Base-by-base conservation (phyloP, 2,888 invertebrate species). In the Mesopsocus fuscifrons region DNA sequence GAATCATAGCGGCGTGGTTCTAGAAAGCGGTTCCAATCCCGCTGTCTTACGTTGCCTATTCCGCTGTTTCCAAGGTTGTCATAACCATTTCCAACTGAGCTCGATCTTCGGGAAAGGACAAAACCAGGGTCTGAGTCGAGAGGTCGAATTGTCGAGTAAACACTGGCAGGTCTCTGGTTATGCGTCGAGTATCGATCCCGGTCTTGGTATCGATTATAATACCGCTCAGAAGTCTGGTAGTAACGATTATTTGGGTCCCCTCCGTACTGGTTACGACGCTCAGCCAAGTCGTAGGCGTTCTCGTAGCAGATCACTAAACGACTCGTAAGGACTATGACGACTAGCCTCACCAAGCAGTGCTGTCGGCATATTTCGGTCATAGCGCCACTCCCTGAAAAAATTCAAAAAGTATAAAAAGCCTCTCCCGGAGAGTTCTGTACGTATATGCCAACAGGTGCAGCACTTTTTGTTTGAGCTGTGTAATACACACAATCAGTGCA, bases 1-100 rank as follows among this genome's bases (percentile, higher is more conserved):
- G 38, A 38, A 38, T 38, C 17, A 38, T 20, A 9, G 17, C 30
- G 9, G n/a, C n/a, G n/a, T n/a, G n/a, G n/a, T n/a, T n/a, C n/a
- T n/a, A n/a, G n/a, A n/a, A n/a, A n/a, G n/a, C n/a, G n/a, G n/a
- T n/a, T n/a, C n/a, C n/a, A n/a, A n/a, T n/a, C n/a, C n/a, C n/a
- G n/a, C n/a, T n/a, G n/a, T n/a, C n/a, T n/a, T n/a, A n/a, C n/a
- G 9, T n/a, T 30, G n/a, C n/a, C 30, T n/a, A 30, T n/a, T n/a
- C 15, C 38, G 9, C 38, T 20, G 38, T 38, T 38, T 3, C 38
- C 38, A 6, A 38, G 18, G 11, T 38, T 38, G 18, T 38, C 38
- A 20, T 38, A 38, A n/a, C 38, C 38, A 21, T 38, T 38, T 3
- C 38, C 38, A 15, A 20, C 17, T 13, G 20, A 18, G 38, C 38